These are phyloP conservation scores for Sciurus vulgaris DNA, from an alignment of 2,797 vertebrate genomes.

Conservation along the genomic window DNA sequence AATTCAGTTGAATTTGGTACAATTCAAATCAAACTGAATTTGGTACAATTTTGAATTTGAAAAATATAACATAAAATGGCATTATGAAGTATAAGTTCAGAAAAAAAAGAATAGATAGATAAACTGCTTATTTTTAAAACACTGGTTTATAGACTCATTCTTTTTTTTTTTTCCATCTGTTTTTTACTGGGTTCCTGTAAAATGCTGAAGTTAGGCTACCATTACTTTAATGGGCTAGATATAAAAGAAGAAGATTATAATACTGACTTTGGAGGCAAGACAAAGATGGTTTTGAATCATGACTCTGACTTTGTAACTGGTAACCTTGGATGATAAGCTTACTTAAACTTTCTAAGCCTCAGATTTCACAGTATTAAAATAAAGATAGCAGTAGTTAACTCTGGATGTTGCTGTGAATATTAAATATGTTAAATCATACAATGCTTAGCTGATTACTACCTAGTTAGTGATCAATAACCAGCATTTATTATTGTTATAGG, in stretches of 20 bases:
- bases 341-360: background rate
- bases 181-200: background rate
- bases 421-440: background rate
- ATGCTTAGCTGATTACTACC: background rate
- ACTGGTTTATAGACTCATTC: background rate
- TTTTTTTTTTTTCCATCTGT: background rate
- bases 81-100: background rate
- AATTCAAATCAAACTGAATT: background rate
- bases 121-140: background rate
- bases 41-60: constrained; percentile 16
- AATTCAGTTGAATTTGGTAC: no score
- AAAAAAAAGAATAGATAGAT: background rate
- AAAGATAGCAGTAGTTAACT: background rate
- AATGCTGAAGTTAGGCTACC: background rate
- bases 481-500: constrained; percentile 35
- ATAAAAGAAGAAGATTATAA: background rate
- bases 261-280: background rate
- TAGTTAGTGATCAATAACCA: constrained; percentile 45
- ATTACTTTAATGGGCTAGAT: background rate
- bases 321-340: background rate
- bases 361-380: background rate
- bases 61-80: background rate
- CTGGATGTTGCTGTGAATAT: background rate
- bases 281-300: constrained; percentile 29
- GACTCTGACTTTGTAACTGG: background rate